These are phyloP conservation scores for Dolichoris vasculosae DNA, from an alignment of 1,140 invertebrate genomes.

Conservation along the genomic window DNA sequence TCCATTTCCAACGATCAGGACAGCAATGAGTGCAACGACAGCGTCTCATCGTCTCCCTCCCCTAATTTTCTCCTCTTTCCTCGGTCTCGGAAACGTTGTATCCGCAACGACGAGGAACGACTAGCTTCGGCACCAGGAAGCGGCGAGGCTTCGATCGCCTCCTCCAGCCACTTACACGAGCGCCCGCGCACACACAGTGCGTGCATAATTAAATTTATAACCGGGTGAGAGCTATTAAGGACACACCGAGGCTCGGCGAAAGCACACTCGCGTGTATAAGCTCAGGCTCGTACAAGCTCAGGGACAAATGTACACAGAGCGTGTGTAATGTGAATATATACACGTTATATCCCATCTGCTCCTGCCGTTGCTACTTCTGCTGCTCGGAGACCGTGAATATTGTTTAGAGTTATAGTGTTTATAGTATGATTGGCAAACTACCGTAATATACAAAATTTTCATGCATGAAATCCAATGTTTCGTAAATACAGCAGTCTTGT, in stretches of 20 bases:
- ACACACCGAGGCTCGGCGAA: slow-evolving; percentile 21
- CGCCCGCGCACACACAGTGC: not conserved
- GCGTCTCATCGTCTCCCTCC: not conserved
- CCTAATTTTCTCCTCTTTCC: slow-evolving; percentile 9
- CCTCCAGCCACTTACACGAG: not conserved
- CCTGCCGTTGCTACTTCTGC: not conserved
- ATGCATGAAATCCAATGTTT: not conserved
- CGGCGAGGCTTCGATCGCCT: slow-evolving; percentile 23
- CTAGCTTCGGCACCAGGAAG: slow-evolving; percentile 26
- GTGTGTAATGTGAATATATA: slow-evolving; percentile 12
- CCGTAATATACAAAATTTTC: slow-evolving; percentile 20
- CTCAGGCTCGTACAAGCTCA: too few species aligned
- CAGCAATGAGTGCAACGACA: slow-evolving; percentile 29
- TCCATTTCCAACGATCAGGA: slow-evolving; percentile 41
- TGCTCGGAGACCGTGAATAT: not conserved
- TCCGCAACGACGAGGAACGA: not conserved
- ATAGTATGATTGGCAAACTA: slow-evolving; percentile 24
- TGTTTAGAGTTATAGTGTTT: slow-evolving; percentile 27
- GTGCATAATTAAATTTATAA: slow-evolving; percentile 51
- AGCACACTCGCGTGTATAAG: not conserved
- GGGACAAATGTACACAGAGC: not conserved
- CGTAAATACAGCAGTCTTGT: not conserved
- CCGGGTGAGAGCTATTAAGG: slow-evolving; percentile 44
- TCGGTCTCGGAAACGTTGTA: not conserved
- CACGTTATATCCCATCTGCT: not conserved